Percentiles rank a stretch among this genome's conserved stretches.
Conservation (phyloP, 2,888 invertebrate genomes). For the Agrochola lota region DNA sequence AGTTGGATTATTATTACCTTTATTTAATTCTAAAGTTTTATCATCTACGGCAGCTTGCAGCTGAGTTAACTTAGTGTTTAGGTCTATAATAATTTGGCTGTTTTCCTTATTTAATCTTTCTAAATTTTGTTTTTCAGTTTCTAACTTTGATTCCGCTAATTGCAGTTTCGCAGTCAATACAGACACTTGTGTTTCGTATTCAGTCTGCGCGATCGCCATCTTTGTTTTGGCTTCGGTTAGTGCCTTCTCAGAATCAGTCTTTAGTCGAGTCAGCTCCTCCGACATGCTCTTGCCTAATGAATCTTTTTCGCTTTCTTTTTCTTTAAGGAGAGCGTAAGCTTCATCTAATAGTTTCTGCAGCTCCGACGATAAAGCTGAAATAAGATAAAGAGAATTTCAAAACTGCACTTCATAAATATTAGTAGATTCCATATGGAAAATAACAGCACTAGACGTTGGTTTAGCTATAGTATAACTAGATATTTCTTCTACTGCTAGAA, state of each 20-base stretch:
- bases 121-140: constrained; percentile 85
- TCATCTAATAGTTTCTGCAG: constrained; percentile 88
- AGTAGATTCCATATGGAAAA: background rate
- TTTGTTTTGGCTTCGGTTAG: constrained; percentile 91
- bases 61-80: constrained; percentile 85
- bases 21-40: constrained; percentile 88
- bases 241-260: constrained; percentile 88
- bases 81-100: constrained; percentile 86
- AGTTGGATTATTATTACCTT: constrained; percentile 79
- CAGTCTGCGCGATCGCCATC: constrained; percentile 92
- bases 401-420: background rate
- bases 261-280: constrained; percentile 85
- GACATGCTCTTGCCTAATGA: constrained; percentile 88
- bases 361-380: constrained; percentile 88
- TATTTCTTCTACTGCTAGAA: background rate
- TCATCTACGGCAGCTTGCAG: constrained; percentile 88
- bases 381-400: background rate
- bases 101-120: constrained; percentile 88
- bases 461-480: too few relatives aligned
- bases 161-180: constrained; percentile 89
- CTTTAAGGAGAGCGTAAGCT: constrained; percentile 88
- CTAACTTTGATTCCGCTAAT: constrained; percentile 88
- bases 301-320: constrained; percentile 89
- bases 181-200: constrained; percentile 91
- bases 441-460: background rate